A percentile compares a stretch with the other conserved stretches of the same genome.
Evolutionary conservation across 2,888 invertebrate species (phyloP).

Genomic region (Leptopilina syphax): DNA sequence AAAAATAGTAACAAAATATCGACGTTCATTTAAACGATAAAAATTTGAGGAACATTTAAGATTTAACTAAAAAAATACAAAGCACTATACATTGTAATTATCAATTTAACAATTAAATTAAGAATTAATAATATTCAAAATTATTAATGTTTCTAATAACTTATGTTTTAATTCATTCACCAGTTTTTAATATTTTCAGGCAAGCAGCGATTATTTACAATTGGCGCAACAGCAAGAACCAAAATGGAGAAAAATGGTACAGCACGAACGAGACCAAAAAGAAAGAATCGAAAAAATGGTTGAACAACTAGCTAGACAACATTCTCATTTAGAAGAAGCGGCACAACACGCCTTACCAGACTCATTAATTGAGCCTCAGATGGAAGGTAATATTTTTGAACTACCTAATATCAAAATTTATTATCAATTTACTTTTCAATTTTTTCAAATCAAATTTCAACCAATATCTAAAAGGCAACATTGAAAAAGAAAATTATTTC

Average conservation of each 20-base stretch:
- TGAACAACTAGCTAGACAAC: conserved; percentile 97
- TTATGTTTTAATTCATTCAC: too few relatives aligned
- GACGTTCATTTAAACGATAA: too few relatives aligned
- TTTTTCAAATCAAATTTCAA: too few relatives aligned
- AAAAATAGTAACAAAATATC: too few relatives aligned
- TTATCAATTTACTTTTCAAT: not conserved
- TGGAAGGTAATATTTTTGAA: conserved; percentile 65
- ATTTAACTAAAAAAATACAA: too few relatives aligned
- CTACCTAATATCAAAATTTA: conserved; percentile 25
- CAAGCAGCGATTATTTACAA: conserved; percentile 93
- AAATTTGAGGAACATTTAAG: too few relatives aligned
- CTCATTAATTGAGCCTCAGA: conserved; percentile 24
- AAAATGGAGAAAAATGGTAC: conserved; percentile 94
- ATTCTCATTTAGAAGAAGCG: conserved; percentile 96
- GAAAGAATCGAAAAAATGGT: conserved; percentile 96
- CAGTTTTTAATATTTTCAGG: conserved; percentile 78
- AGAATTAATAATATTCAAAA: too few relatives aligned
- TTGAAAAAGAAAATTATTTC: too few relatives aligned
- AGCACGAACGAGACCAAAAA: conserved; percentile 96
- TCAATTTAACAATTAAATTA: too few relatives aligned
- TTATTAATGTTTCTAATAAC: too few relatives aligned
- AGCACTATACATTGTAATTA: too few relatives aligned
- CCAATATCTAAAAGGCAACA: too few relatives aligned
- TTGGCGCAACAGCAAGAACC: conserved; percentile 93
- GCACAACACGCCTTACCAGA: conserved; percentile 82